A percentile compares a stretch with the other conserved stretches of the same genome.
Evolutionary conservation across 2,888 invertebrate species (phyloP).

Genomic region (Zele albiditarsus): DNA sequence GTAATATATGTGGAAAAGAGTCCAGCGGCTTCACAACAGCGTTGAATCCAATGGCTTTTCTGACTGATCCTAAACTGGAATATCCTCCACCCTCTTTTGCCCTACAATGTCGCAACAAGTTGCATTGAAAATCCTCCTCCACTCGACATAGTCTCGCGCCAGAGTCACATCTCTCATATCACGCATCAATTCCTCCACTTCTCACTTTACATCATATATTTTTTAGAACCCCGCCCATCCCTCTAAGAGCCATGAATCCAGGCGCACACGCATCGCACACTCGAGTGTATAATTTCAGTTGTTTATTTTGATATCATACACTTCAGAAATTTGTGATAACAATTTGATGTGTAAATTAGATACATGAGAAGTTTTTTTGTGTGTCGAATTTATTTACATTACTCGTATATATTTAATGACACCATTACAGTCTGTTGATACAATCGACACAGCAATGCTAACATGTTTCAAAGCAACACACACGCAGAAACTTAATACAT

Average conservation of each 20-base stretch:
- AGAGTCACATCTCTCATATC: neutral
- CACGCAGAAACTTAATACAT: too few species aligned
- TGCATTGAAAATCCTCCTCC: slow-evolving; percentile 60
- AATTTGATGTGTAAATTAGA: too few species aligned
- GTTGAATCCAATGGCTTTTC: neutral
- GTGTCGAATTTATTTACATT: too few species aligned
- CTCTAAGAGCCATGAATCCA: too few species aligned
- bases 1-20: neutral
- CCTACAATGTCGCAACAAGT: slow-evolving; percentile 61
- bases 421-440: too few species aligned
- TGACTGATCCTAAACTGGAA: neutral
- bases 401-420: too few species aligned
- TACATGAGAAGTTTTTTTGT: too few species aligned
- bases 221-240: too few species aligned
- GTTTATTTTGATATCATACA: neutral
- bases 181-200: neutral
- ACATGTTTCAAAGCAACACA: too few species aligned
- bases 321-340: too few species aligned
- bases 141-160: slow-evolving; percentile 4
- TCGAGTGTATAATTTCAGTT: neutral
- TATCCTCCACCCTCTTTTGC: neutral
- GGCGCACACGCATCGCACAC: neutral
- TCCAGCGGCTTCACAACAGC: too few species aligned
- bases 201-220: neutral
- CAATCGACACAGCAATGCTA: too few species aligned